phyloP scores from a whole-genome alignment of 2,113 vertebrate species.

The Kobus ellipsiprymnus region DNA sequence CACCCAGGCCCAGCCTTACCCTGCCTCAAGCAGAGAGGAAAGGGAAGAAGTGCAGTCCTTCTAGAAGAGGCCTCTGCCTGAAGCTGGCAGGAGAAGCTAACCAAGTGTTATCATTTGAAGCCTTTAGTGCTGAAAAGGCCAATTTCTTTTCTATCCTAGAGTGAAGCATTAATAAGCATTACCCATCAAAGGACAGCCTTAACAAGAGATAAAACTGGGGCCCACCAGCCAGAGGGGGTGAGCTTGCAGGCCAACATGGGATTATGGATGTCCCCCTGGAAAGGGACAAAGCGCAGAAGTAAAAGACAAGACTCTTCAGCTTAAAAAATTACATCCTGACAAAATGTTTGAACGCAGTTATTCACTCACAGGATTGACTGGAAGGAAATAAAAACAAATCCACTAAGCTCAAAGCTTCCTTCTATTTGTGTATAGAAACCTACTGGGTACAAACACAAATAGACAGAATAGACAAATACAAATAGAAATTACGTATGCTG shows the following conservation, averaged over 20 bases:
- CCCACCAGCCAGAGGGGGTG: background rate
- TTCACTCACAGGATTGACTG: background rate
- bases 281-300: background rate
- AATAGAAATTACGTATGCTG: background rate
- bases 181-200: background rate
- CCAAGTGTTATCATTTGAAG: background rate
- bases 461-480: background rate
- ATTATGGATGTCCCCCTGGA: background rate
- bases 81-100: background rate
- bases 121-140: background rate
- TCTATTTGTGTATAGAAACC: background rate
- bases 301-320: background rate
- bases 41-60: background rate
- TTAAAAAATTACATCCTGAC: background rate
- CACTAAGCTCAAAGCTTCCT: background rate
- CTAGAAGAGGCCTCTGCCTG: background rate
- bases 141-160: background rate
- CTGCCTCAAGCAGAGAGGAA: background rate
- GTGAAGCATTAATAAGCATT: background rate
- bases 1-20: background rate
- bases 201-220: background rate
- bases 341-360: background rate
- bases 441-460: background rate
- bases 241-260: background rate
- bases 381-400: background rate